Evolutionary conservation across 92 coral and sea anemone species (phyloP).

Genomic region (Zoanthus gigantus): DNA sequence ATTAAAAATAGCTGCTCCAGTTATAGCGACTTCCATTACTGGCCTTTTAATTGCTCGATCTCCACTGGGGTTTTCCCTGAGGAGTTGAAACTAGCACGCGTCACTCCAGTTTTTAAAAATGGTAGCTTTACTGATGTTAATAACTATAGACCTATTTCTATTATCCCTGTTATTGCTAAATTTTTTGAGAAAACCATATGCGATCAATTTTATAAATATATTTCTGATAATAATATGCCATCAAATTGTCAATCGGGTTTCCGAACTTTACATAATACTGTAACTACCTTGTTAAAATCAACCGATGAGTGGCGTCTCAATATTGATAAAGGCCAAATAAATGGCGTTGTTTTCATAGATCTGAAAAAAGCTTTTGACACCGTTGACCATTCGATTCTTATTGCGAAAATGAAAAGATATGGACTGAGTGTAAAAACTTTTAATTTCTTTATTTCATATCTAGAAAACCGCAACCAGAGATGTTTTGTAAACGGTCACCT

Average conservation of each 20-base stretch:
- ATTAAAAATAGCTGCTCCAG: constrained; percentile 9
- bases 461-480: constrained; percentile 14
- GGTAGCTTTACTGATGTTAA: neutral
- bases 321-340: constrained; percentile 32
- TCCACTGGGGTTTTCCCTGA: constrained; percentile 1
- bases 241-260: constrained; percentile 36
- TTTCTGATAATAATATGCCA: constrained; percentile 14
- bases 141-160: constrained; percentile 19
- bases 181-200: constrained; percentile 26
- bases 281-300: constrained; percentile 32
- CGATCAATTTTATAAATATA: constrained; percentile 27
- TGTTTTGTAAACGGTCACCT: constrained; percentile 15
- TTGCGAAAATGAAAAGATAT: neutral
- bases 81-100: neutral
- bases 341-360: constrained; percentile 35
- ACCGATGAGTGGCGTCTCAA: constrained; percentile 32
- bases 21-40: neutral
- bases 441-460: constrained; percentile 25
- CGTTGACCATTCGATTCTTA: constrained; percentile 14
- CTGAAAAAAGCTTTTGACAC: constrained; percentile 28
- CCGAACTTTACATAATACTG: constrained; percentile 18
- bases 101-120: constrained; percentile 2
- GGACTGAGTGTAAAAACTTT: neutral
- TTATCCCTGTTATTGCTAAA: constrained; percentile 20
- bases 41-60: constrained; percentile 13